Evolutionary conservation across 2,888 invertebrate species (phyloP).

Genomic region (Luffia ferchaultella): DNA sequence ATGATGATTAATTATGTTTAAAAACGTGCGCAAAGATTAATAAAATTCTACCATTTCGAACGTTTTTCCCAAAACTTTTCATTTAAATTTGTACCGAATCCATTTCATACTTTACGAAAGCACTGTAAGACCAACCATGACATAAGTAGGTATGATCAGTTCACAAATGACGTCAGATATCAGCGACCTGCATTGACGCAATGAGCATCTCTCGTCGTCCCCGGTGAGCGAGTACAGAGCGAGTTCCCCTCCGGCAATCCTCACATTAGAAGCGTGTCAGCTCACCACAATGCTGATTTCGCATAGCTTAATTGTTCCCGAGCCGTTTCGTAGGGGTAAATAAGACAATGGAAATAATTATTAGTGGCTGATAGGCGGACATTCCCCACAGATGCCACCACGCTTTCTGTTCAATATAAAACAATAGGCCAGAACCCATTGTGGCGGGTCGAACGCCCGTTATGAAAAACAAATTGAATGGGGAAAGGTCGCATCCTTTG

Average conservation of each 20-base stretch:
- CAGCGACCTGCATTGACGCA: too few species aligned
- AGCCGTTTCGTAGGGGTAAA: slow-evolving; percentile 19
- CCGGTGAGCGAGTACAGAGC: too few species aligned
- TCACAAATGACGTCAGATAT: too few species aligned
- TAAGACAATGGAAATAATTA: slow-evolving; percentile 42
- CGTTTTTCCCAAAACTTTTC: too few species aligned
- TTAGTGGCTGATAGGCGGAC: slow-evolving; percentile 7
- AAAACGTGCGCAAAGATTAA: too few species aligned
- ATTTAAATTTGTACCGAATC: too few species aligned
- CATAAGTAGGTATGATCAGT: too few species aligned
- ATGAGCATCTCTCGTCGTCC: too few species aligned
- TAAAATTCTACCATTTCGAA: too few species aligned
- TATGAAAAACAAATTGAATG: slow-evolving; percentile 36
- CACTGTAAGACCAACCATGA: too few species aligned
- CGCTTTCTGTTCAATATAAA: slow-evolving; percentile 16
- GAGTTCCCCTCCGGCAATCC: slow-evolving; percentile 3
- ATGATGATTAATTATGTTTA: too few species aligned
- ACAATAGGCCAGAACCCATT: slow-evolving; percentile 30
- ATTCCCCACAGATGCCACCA: slow-evolving; percentile 22
- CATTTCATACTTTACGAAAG: too few species aligned
- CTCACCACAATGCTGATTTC: slow-evolving; percentile 7
- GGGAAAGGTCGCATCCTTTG: slow-evolving; percentile 12
- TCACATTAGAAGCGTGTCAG: slow-evolving; percentile 5
- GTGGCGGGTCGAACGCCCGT: slow-evolving; percentile 17
- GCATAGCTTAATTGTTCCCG: slow-evolving; percentile 13